Base-by-base conservation (phyloP, 92 coral and sea anemone genomes). In the Epizoanthus rinbou region DNA sequence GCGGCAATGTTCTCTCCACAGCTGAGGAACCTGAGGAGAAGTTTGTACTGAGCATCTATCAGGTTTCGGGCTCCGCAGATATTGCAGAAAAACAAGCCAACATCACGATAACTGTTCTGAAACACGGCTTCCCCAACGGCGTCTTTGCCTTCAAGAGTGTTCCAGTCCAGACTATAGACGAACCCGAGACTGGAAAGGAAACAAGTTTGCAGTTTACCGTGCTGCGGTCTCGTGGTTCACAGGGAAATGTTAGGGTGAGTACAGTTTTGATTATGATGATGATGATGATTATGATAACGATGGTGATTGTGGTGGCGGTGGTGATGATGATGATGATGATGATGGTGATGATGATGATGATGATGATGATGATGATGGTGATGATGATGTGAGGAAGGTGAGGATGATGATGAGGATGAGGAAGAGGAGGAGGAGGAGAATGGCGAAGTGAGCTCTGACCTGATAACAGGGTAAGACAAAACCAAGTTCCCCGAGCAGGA, bases 41-140 rank as follows among this genome's bases (percentile, higher is more conserved):
- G 69, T 97, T 88, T 79, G 63, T 87, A 7, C 88, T 97, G 6
- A 80, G 85, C 39, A 81, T 97, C 5, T 82, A 83, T 83, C 88
- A 85, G 22, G 93, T 84, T 22, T 88, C 97, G 21, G 98, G 99
- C 39, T 93, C 91, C 9, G 99, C 96, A 0, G 84, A 92, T 62
- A 92, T 97, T 37, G 95, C 95, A 53, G 86, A 86, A 14, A 85
- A 92, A 23, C 80, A 85, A 76, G 86, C 97, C 37, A 97, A 94
- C 90, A 79, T 97, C 57, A 97, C 98, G 52, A 60, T 97, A 50
- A 91, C 91, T 33, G 86, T 97, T 5, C 85, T 88, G 11, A 97
- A 97, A 79, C 90, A 81, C 45, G 99, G 99, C 25, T 88, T 87
- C 80, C 99, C 99, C 13, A 97, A 97, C 72, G 99, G 99, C 18